Percentiles rank a stretch among this genome's conserved stretches.
Conservation (phyloP, 1,140 invertebrate genomes). For the Achroia grisella region DNA sequence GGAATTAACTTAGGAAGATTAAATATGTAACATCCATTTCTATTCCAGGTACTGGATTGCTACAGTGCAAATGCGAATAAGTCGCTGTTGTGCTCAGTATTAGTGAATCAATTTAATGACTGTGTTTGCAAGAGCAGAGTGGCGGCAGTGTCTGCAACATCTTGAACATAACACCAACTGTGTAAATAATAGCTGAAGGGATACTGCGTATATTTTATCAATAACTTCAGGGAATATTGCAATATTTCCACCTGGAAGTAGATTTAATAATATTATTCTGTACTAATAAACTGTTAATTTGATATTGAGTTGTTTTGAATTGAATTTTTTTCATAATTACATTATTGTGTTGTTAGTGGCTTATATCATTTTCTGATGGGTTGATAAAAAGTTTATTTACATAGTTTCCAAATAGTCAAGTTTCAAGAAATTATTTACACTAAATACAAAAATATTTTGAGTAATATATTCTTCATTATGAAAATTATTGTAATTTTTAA, state of each 20-base stretch:
- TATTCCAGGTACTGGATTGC: conserved; percentile 61
- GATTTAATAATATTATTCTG: conserved; percentile 57
- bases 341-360: no score
- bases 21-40: no score
- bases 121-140: conserved; percentile 64
- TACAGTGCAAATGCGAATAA: conserved; percentile 60
- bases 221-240: conserved; percentile 1
- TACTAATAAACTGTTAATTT: conserved; percentile 68
- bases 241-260: conserved; percentile 32
- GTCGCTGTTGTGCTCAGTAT: conserved; percentile 58
- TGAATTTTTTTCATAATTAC: no score
- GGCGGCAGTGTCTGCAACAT: conserved; percentile 45
- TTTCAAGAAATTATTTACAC: no score
- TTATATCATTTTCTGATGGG: no score
- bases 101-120: conserved; percentile 67
- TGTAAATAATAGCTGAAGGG: conserved; percentile 24
- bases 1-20: no score
- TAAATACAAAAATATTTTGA: no score
- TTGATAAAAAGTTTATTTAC: no score
- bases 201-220: conserved; percentile 10
- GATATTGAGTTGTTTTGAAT: conserved; percentile 23
- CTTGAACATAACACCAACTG: conserved; percentile 24
- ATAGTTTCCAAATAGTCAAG: no score
- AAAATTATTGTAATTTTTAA: no score
- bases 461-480: no score